Conservation (phyloP, 2,888 invertebrate genomes). For the Teleogryllus oceanicus region DNA sequence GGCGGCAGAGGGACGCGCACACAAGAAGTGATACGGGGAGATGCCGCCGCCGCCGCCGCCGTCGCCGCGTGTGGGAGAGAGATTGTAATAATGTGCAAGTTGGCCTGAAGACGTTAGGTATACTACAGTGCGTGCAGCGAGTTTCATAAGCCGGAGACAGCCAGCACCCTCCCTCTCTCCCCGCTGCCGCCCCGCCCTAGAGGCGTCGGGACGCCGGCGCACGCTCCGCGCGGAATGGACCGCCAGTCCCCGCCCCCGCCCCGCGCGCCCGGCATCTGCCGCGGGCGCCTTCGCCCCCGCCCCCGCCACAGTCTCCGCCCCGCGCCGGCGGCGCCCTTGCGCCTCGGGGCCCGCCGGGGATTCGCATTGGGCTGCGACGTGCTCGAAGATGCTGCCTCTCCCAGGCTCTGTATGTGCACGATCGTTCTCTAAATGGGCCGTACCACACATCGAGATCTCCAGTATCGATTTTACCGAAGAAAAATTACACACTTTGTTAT, state of each 20-base stretch:
- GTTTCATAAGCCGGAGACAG: constrained; percentile 10
- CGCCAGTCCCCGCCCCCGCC: background rate
- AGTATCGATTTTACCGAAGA: no score
- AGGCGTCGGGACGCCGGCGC: background rate
- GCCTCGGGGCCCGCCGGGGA: background rate
- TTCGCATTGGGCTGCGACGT: background rate
- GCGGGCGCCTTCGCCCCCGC: background rate
- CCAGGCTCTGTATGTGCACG: no score
- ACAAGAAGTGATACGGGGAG: background rate
- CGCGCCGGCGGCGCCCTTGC: background rate
- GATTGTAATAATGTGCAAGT: constrained; percentile 18
- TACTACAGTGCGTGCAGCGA: constrained; percentile 3
- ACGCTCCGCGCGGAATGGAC: background rate
- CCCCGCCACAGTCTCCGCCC: background rate
- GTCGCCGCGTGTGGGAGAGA: constrained; percentile 18
- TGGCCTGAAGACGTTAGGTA: constrained; percentile 2
- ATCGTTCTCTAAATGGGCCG: no score
- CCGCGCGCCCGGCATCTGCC: background rate
- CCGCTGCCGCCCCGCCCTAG: background rate
- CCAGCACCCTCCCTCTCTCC: background rate
- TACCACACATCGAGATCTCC: no score
- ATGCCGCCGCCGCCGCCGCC: background rate
- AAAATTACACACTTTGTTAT: no score
- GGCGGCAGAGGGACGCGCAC: background rate
- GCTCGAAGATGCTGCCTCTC: no score